A percentile compares a stretch with the other conserved stretches of the same genome.
These are phyloP conservation scores for Loriculus beryllinus DNA, from an alignment of 2,797 vertebrate species.

Conservation along the genomic window DNA sequence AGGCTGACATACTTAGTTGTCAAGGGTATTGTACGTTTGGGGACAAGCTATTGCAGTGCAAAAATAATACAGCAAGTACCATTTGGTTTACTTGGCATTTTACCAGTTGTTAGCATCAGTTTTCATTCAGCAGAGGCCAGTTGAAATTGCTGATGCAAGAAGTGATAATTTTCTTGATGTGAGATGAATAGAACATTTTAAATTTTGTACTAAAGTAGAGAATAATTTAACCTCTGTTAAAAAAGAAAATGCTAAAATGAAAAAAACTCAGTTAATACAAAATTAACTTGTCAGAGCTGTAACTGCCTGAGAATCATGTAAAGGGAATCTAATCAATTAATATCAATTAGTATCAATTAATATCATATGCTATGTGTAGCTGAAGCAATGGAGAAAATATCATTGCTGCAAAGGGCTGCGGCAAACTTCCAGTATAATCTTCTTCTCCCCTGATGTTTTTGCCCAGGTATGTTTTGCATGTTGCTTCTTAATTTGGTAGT, in stretches of 20 bases:
- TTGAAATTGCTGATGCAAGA: constrained; percentile 19
- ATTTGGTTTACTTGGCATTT: neutral
- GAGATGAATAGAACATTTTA: constrained; percentile 8
- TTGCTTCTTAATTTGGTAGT: neutral
- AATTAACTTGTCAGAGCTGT: constrained; percentile 14
- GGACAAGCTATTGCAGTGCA: neutral
- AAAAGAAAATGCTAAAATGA: neutral
- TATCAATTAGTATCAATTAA: neutral
- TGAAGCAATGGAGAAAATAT: neutral
- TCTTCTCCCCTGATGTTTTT: neutral
- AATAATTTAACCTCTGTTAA: neutral
- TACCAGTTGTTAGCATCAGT: neutral
- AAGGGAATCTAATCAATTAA: neutral
- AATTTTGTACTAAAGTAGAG: neutral
- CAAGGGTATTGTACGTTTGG: neutral
- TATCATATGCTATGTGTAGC: neutral
- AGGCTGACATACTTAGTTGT: neutral
- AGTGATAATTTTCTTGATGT: constrained; percentile 27
- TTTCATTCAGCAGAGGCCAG: neutral
- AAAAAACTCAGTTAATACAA: neutral
- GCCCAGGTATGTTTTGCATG: neutral
- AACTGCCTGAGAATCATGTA: neutral
- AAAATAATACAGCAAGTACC: neutral
- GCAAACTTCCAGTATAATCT: neutral
- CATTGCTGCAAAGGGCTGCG: neutral